phyloP scores from a whole-genome alignment of 2,888 invertebrate species.

The Nephrotoma guestfalica region DNA sequence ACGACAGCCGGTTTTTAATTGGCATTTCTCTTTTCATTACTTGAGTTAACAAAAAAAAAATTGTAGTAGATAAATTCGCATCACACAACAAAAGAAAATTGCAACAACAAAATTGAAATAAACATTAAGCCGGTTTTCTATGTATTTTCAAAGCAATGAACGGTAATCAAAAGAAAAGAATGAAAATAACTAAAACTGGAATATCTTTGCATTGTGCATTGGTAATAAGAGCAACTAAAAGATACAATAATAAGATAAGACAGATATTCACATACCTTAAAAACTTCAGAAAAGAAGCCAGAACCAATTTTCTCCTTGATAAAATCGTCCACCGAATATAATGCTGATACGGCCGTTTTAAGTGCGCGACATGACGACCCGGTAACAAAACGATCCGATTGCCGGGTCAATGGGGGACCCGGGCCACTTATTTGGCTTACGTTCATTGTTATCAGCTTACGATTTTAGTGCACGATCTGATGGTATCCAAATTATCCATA shows the following conservation, averaged over 20 bases:
- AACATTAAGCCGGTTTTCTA: background rate
- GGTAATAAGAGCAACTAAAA: background rate
- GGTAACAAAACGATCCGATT: constrained; percentile 42
- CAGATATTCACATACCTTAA: constrained; percentile 58
- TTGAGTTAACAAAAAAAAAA: background rate
- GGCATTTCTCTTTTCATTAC: background rate
- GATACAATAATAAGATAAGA: background rate
- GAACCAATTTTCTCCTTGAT: constrained; percentile 81
- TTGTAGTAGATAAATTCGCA: background rate
- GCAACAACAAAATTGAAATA: background rate
- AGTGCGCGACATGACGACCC: constrained; percentile 79
- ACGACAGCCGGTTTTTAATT: background rate
- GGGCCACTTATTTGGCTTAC: constrained; percentile 31
- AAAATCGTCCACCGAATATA: constrained; percentile 90
- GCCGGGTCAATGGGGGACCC: constrained; percentile 23
- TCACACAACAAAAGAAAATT: background rate
- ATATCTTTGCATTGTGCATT: background rate
- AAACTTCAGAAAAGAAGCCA: constrained; percentile 96
- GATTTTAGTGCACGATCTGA: background rate
- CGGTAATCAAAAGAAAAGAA: background rate
- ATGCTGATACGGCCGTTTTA: constrained; percentile 77
- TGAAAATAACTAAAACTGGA: background rate
- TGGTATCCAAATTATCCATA: background rate
- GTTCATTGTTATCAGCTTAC: constrained; percentile 30
- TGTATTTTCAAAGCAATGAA: background rate